Base-by-base conservation (phyloP, 1,140 invertebrate genomes). In the Hetaerina americana region DNA sequence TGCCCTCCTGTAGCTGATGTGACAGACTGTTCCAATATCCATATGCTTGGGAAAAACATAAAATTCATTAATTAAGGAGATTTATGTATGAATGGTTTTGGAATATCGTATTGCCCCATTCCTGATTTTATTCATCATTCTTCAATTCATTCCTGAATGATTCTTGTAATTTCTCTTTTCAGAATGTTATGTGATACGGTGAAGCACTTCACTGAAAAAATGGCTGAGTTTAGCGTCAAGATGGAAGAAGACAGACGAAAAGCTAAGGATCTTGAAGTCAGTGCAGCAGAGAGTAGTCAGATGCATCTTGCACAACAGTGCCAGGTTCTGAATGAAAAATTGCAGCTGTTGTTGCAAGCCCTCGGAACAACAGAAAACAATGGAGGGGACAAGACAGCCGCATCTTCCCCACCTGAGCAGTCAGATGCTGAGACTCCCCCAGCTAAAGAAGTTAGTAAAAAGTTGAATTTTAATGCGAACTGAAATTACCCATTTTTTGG, bases 131-230 rank as follows among this genome's bases (percentile, higher is more conserved):
- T 40, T 40, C 6, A 40, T n/a, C n/a, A n/a, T n/a, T n/a, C n/a
- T n/a, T n/a, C n/a, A n/a, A 66, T 26, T 25, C n/a, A 66, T 71
- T 74, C 25, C 71, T 71, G 25, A 26, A 25, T 27, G 71, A 22
- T 66, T 31, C 72, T 72, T 72, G 18, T 70, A 73, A 12, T 72
- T 73, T 73, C 40, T 73, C 66, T 68, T 76, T 76, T 15, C 76
- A 88, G 86, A 79, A 83, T 89, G 26, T 78, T 94, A 26, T 93
- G 90, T 80, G 90, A 93, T 78, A 93, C 90, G 0, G 87, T 94
- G 0, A 91, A 92, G 78, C 89, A 93, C 72, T 89, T 95, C 78
- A 86, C 89, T 18, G 40, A 57, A 10, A 57, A 57, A 57, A 57
- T 57, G 22, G 40, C 15, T 18, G 40, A 57, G 40, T 57, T 57